Evolutionary conservation across 2,888 invertebrate species (phyloP).

Genomic region (Drosophila greeni): DNA sequence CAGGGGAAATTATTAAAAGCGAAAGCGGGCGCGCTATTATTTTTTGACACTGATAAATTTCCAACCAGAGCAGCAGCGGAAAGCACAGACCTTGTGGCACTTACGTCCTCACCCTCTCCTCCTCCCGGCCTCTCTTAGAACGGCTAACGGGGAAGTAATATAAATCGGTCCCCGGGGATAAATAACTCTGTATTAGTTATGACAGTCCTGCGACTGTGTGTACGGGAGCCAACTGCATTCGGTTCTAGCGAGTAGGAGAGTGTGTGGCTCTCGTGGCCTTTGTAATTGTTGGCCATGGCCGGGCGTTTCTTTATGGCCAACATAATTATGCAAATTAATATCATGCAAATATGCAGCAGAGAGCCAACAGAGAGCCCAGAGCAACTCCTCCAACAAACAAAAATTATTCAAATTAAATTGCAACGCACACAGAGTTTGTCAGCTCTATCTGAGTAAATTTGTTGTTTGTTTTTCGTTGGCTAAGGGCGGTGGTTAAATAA

Average conservation of each 20-base stretch:
- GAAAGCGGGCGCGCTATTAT: constrained; percentile 70
- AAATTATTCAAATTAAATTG: constrained; percentile 22
- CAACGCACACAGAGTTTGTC: constrained; percentile 5
- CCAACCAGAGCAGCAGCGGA: constrained; percentile 29
- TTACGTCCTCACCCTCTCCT: constrained; percentile 47
- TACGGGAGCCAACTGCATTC: constrained; percentile 47
- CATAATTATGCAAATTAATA: constrained; percentile 60
- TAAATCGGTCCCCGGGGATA: constrained; percentile 72
- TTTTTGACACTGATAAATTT: constrained; percentile 74
- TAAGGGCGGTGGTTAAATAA: constrained; percentile 4
- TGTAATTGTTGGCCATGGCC: constrained; percentile 31
- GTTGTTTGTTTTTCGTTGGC: constrained; percentile 1
- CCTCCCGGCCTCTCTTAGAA: neutral
- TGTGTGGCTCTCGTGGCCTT: constrained; percentile 9
- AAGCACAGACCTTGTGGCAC: constrained; percentile 62
- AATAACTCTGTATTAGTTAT: constrained; percentile 75
- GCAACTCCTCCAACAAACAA: constrained; percentile 8
- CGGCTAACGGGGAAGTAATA: constrained; percentile 64
- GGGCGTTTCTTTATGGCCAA: constrained; percentile 39
- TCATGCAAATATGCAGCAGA: constrained; percentile 39
- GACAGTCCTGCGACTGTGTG: constrained; percentile 52
- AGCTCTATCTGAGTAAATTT: constrained; percentile 11
- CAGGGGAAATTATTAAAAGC: constrained; percentile 72
- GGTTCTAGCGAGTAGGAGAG: neutral
- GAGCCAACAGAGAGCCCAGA: constrained; percentile 10